Conservation (phyloP, 2,888 invertebrate species). For the Drosophila longiperda region DNA sequence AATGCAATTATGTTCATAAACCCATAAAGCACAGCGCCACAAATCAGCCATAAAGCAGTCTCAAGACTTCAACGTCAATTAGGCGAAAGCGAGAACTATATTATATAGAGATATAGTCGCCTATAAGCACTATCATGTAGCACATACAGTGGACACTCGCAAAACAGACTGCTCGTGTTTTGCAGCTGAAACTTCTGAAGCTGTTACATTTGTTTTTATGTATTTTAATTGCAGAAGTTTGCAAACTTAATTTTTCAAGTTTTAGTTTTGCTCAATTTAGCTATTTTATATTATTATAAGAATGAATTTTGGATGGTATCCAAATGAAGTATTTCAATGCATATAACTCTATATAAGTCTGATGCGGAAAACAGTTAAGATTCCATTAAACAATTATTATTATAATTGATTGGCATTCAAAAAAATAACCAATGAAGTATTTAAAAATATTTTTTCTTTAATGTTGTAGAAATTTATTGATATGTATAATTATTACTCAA, state of each 20-base stretch:
- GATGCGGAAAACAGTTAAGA: not conserved
- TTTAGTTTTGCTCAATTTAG: not conserved
- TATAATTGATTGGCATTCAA: not conserved
- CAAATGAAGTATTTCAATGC: not conserved
- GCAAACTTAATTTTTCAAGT: not conserved
- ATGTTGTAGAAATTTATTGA: not conserved
- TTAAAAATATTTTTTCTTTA: not conserved
- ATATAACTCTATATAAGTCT: not conserved
- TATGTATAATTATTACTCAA: not conserved
- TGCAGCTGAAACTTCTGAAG: not conserved
- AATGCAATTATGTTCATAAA: conserved; percentile 77
- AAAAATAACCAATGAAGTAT: not conserved
- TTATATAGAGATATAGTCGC: conserved; percentile 12
- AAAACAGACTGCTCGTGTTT: not conserved
- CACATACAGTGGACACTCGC: not conserved
- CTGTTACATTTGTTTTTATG: not conserved
- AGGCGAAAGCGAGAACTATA: conserved; percentile 36
- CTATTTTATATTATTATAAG: not conserved
- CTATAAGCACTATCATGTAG: not conserved
- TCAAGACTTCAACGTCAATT: conserved; percentile 60
- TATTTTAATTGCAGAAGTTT: no score
- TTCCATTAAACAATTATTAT: not conserved
- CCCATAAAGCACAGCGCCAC: conserved; percentile 70
- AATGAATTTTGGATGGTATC: no score
- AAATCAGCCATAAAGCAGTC: conserved; percentile 58